Conservation (phyloP, 2,113 vertebrate species). For the Talpa occidentalis region DNA sequence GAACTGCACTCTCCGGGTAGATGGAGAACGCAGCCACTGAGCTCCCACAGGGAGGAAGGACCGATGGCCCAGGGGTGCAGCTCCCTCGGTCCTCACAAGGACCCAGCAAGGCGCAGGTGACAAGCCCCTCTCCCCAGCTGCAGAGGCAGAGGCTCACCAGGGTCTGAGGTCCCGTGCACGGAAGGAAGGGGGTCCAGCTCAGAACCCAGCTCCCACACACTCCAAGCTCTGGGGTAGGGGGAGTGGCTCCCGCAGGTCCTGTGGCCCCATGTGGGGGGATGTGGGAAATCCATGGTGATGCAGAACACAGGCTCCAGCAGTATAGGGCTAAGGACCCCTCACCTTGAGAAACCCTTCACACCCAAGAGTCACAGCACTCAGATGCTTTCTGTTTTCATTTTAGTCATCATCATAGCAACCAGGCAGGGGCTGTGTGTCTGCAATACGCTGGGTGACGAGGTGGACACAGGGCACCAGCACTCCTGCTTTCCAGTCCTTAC, state of each 20-base stretch:
- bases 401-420: no score
- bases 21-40: no score
- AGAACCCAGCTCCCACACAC: no score
- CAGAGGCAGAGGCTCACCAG: neutral
- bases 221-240: neutral
- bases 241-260: accelerated
- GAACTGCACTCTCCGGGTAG: accelerated
- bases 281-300: no score
- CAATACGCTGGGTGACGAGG: neutral
- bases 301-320: no score
- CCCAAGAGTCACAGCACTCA: neutral
- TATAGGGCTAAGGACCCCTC: accelerated
- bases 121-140: neutral
- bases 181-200: neutral
- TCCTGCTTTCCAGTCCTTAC: neutral
- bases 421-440: neutral
- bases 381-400: neutral
- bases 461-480: neutral
- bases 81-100: neutral
- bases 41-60: neutral
- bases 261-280: accelerated
- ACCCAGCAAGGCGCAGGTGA: neutral
- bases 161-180: accelerated
- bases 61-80: no score
- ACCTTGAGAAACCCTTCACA: neutral